Base-by-base conservation (phyloP, 1,140 invertebrate genomes). In the Zeugodacus cucurbitae region DNA sequence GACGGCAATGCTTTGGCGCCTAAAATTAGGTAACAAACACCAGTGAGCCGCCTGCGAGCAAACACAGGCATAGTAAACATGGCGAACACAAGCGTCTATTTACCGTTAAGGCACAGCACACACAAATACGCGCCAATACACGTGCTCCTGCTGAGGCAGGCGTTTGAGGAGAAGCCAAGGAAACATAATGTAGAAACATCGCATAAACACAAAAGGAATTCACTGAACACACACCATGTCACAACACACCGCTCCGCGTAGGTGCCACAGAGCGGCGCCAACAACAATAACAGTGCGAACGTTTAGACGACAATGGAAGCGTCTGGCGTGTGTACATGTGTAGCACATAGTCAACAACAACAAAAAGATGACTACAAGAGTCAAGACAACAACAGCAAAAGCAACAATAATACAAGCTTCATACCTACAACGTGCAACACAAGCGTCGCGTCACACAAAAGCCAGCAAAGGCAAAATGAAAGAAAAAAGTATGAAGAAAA, bases 1-100 rank as follows among this genome's bases (percentile, higher is more conserved):
- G 29, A 6, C 37, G 70, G 70, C 70, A 74, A 74, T 20, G 70
- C 37, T 74, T 74, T 74, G 37, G 70, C 34, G 22, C 70, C 70
- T n/a, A 74, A 74, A 74, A 74, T 74, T 74, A 41, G 70, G 70
- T 74, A 74, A 74, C 37, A 74, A 74, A 74, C 70, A 74, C 70
- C 64, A 41, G 11, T 74, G 37, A 74, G 34, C 17, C 41, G 14
- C 17, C 70, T 48, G 20, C 41, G 11, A 82, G 41, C 41, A 82
- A 20, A 48, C 85, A 29, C 29, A 62, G 26, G 85, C 17, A n/a
- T n/a, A n/a, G 37, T 59, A 87, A 87, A 59, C 85, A 87, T 62
- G 26, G 29, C 22, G 59, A 34, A 17, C 54, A 58, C 14, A 59
- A 26, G 54, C 29, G 7, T 48, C 41, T 82, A 82, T 82, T 82